Evolutionary conservation across 2,888 invertebrate species (phyloP).

Genomic region (Leucophenga montana): DNA sequence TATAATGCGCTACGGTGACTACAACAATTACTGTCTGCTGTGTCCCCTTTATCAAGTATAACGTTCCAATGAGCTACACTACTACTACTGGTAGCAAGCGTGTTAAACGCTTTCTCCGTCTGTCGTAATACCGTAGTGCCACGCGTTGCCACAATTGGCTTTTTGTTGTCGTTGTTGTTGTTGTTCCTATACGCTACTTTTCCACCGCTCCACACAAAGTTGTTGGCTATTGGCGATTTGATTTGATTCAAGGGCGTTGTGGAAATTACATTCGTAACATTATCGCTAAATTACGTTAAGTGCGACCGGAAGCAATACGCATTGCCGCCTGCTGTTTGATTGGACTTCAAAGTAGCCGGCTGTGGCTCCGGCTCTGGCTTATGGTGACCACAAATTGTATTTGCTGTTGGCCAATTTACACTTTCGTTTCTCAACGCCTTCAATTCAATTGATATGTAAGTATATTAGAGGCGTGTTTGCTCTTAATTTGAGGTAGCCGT

Average conservation of each 20-base stretch:
- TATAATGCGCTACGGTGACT: neutral
- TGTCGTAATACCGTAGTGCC: slow-evolving; percentile 17
- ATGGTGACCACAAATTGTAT: neutral
- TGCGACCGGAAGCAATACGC: slow-evolving; percentile 50
- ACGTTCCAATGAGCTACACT: too few relatives aligned
- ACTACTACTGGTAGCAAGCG: too few relatives aligned
- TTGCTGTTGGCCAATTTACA: neutral
- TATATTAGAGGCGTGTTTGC: slow-evolving; percentile 2
- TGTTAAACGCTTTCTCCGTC: too few relatives aligned
- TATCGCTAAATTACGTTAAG: slow-evolving; percentile 49
- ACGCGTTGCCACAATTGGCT: slow-evolving; percentile 39
- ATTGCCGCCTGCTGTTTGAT: slow-evolving; percentile 53
- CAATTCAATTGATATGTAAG: slow-evolving; percentile 7
- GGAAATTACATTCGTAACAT: slow-evolving; percentile 49
- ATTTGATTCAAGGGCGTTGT: slow-evolving; percentile 43
- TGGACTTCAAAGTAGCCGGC: too few relatives aligned
- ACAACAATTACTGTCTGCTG: slow-evolving; percentile 43
- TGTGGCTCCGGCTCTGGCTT: neutral
- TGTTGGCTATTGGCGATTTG: slow-evolving; percentile 53
- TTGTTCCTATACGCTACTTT: neutral
- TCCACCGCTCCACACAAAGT: slow-evolving; percentile 53
- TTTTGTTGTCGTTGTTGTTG: neutral
- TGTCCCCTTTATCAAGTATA: neutral
- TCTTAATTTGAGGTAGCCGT: slow-evolving; percentile 13
- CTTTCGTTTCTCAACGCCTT: neutral